Conservation (phyloP, 2,113 vertebrate species). For the Sigmodon hispidus region DNA sequence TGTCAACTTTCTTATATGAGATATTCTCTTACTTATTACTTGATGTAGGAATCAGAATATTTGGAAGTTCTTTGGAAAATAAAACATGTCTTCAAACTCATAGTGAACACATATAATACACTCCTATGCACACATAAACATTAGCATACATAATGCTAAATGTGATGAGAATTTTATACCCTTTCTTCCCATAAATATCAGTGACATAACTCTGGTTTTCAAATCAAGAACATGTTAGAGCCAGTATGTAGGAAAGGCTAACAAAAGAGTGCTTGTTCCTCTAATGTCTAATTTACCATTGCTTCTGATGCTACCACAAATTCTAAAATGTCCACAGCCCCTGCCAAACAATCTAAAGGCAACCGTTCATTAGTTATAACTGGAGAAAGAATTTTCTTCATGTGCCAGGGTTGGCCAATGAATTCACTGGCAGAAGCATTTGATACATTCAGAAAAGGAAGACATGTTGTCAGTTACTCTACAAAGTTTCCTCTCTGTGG, state of each 20-base stretch:
- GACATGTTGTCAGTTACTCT: background rate
- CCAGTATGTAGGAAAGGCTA: background rate
- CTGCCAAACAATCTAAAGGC: background rate
- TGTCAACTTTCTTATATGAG: background rate
- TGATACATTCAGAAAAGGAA: background rate
- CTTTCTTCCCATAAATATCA: background rate
- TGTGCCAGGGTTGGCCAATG: background rate
- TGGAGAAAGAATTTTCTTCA: background rate
- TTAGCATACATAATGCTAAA: background rate
- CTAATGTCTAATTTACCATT: background rate
- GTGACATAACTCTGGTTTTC: constrained; percentile 6
- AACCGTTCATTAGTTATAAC: background rate
- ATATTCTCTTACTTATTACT: background rate
- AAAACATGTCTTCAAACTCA: background rate
- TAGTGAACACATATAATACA: background rate
- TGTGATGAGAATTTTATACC: background rate
- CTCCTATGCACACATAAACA: background rate
- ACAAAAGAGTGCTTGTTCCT: background rate
- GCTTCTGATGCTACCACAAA: background rate
- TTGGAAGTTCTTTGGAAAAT: background rate
- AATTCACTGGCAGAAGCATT: background rate
- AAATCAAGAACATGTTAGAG: background rate
- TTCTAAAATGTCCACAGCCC: background rate
- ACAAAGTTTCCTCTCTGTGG: background rate
- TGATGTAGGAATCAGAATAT: background rate